Conservation (phyloP, 64 coral and sea anemone genomes). For the Montipora foliosa region DNA sequence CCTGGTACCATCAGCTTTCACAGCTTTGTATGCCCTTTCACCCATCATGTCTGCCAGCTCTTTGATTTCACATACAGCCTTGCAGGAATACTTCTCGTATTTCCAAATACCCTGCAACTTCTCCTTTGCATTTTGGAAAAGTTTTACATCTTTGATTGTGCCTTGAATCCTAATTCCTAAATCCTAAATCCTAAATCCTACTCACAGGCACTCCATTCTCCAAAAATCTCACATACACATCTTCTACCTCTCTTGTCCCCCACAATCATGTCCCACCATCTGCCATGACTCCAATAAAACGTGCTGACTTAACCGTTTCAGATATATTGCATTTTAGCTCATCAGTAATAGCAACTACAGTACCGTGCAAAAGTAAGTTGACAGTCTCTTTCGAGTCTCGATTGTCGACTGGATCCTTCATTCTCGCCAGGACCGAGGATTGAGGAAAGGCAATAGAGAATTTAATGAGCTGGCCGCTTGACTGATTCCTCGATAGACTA, state of each 20-base stretch:
- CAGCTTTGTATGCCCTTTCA: background rate
- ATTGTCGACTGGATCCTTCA: no score
- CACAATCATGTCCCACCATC: conserved; percentile 33
- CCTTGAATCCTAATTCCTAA: conserved; percentile 3
- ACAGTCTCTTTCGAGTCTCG: no score
- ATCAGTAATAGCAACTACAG: conserved; percentile 3
- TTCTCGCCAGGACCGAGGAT: no score
- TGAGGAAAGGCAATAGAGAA: no score
- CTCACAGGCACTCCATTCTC: conserved; percentile 37
- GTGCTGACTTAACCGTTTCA: conserved; percentile 21
- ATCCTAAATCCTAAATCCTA: conserved; percentile 11
- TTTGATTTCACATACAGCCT: background rate
- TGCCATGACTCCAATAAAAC: conserved; percentile 56
- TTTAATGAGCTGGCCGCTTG: no score
- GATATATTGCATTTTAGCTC: no score
- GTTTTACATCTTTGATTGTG: background rate
- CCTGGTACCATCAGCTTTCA: background rate
- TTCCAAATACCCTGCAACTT: background rate
- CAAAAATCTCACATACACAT: conserved; percentile 60
- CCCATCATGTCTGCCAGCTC: background rate
- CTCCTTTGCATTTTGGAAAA: background rate
- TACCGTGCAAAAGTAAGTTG: no score
- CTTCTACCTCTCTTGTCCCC: conserved; percentile 44
- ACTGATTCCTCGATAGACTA: no score
- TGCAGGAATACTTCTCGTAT: background rate